These are phyloP conservation scores for Leucoraja ocellata DNA, from an alignment of 2,797 vertebrate species.

Conservation along the genomic window DNA sequence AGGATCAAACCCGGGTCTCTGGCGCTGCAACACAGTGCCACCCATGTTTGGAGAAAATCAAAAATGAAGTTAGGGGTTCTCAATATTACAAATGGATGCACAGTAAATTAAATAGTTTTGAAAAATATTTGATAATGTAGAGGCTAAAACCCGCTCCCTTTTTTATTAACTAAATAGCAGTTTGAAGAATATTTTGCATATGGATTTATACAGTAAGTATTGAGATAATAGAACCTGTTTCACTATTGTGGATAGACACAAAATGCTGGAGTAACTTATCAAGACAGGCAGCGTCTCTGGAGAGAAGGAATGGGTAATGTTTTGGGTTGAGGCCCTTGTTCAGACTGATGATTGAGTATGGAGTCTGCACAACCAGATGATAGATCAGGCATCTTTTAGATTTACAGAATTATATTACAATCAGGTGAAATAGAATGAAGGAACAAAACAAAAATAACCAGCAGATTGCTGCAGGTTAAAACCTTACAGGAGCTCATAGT, in stretches of 20 bases:
- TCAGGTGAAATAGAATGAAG: background rate
- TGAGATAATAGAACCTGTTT: background rate
- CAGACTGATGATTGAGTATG: background rate
- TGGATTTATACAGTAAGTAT: too few species aligned
- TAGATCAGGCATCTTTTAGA: background rate
- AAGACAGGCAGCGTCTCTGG: too few species aligned
- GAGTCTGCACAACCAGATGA: background rate
- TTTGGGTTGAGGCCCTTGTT: too few species aligned
- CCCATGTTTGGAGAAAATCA: too few species aligned
- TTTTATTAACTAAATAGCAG: background rate
- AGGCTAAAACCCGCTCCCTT: background rate
- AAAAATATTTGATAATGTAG: background rate
- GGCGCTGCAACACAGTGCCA: too few species aligned
- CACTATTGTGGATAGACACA: background rate
- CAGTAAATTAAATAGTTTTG: too few species aligned
- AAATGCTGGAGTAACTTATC: too few species aligned
- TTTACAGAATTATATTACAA: background rate
- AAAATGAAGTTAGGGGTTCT: too few species aligned
- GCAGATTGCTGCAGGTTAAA: conserved; percentile 2
- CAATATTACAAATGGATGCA: too few species aligned
- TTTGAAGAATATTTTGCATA: too few species aligned
- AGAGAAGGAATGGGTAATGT: too few species aligned
- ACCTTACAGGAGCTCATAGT: conserved; percentile 93
- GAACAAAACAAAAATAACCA: background rate
- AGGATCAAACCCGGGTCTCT: too few species aligned